phyloP scores from a whole-genome alignment of 92 coral and sea anemone species.

The Epizoanthus scotinus region DNA sequence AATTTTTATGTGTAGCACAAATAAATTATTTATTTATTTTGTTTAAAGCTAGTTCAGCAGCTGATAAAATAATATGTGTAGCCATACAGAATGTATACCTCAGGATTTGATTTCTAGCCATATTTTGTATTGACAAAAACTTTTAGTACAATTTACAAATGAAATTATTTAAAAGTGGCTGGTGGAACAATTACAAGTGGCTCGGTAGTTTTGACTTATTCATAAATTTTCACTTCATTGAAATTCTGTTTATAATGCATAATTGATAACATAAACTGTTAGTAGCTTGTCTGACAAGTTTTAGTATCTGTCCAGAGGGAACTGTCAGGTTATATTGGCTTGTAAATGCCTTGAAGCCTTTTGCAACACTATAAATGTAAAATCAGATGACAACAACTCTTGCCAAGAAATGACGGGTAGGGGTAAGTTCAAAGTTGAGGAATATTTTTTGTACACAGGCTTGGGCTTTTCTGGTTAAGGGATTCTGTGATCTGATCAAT shows the following conservation, averaged over 20 bases:
- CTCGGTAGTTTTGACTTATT: background rate
- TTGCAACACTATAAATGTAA: background rate
- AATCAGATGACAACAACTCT: background rate
- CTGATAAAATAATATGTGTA: background rate
- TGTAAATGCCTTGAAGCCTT: background rate
- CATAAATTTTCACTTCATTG: background rate
- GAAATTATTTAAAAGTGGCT: background rate
- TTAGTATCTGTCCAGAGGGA: background rate
- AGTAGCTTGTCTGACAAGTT: background rate
- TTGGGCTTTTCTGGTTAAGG: background rate
- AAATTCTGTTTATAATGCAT: constrained; percentile 1
- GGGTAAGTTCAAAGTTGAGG: background rate
- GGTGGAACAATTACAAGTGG: background rate
- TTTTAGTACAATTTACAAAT: background rate
- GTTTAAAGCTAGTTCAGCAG: background rate
- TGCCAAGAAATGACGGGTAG: constrained; percentile 30
- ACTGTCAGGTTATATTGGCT: background rate
- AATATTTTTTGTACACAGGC: background rate
- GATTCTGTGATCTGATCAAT: background rate
- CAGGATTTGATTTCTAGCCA: background rate
- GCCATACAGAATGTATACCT: background rate
- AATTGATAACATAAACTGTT: constrained; percentile 23
- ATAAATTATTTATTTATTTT: constrained; percentile 15
- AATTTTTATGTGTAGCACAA: constrained; percentile 6
- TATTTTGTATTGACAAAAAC: background rate